Evolutionary conservation across 2,113 vertebrate genomes (phyloP).

Genomic region (Synchiropus splendidus): DNA sequence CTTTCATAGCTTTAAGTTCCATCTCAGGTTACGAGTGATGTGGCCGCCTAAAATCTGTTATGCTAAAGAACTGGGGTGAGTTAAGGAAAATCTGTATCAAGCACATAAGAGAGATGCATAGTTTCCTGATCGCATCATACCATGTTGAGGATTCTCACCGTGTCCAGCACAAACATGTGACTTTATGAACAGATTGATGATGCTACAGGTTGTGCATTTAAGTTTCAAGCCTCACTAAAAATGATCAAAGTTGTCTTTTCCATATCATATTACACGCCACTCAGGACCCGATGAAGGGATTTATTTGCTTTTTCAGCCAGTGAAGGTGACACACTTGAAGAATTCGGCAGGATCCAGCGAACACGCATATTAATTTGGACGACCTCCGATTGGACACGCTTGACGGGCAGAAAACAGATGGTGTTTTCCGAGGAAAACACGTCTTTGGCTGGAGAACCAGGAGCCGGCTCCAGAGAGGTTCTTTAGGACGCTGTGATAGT

Average conservation of each 20-base stretch:
- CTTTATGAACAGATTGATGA: no score
- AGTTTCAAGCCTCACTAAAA: no score
- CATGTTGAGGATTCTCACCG: constrained; percentile 45
- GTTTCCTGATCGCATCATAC: constrained; percentile 47
- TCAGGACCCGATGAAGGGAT: no score
- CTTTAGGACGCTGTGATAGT: constrained; percentile 21
- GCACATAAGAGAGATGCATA: constrained; percentile 46
- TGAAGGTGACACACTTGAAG: no score
- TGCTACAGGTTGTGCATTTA: no score
- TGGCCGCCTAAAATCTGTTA: constrained; percentile 58
- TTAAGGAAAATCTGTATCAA: constrained; percentile 36
- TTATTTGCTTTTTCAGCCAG: no score
- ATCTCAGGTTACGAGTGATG: no score
- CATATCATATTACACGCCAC: no score
- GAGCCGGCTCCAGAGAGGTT: constrained; percentile 28
- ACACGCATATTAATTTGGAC: constrained; percentile 40
- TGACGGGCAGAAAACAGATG: constrained; percentile 43
- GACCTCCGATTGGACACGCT: constrained; percentile 42
- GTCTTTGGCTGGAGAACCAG: constrained; percentile 20
- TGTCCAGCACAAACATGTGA: constrained; percentile 41
- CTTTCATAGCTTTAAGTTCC: constrained; percentile 33
- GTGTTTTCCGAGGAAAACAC: constrained; percentile 16
- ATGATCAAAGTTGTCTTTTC: no score
- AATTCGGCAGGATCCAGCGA: constrained; percentile 22
- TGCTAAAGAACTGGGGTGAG: constrained; percentile 45